phyloP scores from a whole-genome alignment of 2,888 invertebrate species.

The Heliconius sara region DNA sequence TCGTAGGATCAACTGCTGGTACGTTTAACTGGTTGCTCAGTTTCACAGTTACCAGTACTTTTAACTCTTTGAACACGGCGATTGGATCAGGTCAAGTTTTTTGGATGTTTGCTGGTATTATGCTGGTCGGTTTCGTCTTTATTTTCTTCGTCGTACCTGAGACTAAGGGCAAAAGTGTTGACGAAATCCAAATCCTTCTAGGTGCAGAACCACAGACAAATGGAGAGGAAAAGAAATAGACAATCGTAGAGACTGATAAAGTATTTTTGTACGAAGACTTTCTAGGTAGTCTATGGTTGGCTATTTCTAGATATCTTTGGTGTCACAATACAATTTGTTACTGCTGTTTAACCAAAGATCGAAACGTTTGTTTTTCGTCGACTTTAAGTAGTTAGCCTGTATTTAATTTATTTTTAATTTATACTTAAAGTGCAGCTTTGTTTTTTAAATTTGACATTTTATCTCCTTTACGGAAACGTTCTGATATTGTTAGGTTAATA shows the following conservation, averaged over 20 bases:
- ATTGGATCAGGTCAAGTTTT: conserved; percentile 87
- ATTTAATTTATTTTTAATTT: conserved; percentile 44
- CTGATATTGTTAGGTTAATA: conserved; percentile 43
- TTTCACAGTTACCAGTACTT: conserved; percentile 91
- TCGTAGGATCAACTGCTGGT: conserved; percentile 90
- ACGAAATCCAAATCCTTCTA: conserved; percentile 85
- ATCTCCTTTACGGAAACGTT: conserved; percentile 23
- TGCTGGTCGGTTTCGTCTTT: conserved; percentile 86
- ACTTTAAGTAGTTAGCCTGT: conserved; percentile 41
- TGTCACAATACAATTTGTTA: conserved; percentile 49
- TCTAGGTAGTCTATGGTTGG: conserved; percentile 50
- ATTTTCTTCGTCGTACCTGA: conserved; percentile 87
- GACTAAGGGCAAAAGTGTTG: conserved; percentile 88
- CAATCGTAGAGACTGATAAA: conserved; percentile 63
- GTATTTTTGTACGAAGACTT: conserved; percentile 62
- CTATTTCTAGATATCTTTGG: conserved; percentile 53
- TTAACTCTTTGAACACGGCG: conserved; percentile 80
- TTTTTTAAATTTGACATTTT: conserved; percentile 27
- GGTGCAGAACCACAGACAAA: conserved; percentile 65
- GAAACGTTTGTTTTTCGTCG: conserved; percentile 48
- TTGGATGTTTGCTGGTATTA: conserved; percentile 89
- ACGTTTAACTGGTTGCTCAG: conserved; percentile 92
- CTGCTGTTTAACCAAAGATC: conserved; percentile 68
- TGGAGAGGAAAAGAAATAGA: conserved; percentile 68
- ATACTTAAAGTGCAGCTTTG: conserved; percentile 37